phyloP scores from a whole-genome alignment of 2,888 invertebrate genomes.

The Rhamphomyia laevipes region DNA sequence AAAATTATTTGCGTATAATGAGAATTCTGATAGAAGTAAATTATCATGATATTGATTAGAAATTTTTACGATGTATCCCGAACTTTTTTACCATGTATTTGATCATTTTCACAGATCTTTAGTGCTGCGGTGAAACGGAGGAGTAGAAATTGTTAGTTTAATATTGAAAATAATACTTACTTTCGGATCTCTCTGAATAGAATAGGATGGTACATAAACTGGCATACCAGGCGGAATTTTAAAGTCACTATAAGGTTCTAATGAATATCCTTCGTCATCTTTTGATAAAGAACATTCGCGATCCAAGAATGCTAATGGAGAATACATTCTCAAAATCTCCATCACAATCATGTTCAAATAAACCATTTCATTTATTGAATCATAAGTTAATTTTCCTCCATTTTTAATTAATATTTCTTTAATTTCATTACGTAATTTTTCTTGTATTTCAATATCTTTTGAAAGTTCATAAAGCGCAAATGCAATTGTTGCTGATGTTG shows the following conservation, averaged over 20 bases:
- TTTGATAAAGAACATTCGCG: slow-evolving; percentile 9
- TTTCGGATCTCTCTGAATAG: slow-evolving; percentile 18
- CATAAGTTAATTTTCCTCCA: slow-evolving; percentile 2
- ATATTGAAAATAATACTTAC: slow-evolving; percentile 2
- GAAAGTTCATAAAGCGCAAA: slow-evolving; percentile 3
- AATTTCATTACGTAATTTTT: slow-evolving; percentile 5
- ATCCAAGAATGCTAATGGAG: slow-evolving; percentile 18
- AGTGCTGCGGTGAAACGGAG: too few species aligned
- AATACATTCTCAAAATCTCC: slow-evolving; percentile 19
- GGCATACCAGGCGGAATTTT: slow-evolving; percentile 17
- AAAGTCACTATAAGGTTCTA: slow-evolving; percentile 16
- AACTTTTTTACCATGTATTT: too few species aligned
- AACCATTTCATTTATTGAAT: slow-evolving; percentile 2
- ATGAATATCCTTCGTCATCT: slow-evolving; percentile 12
- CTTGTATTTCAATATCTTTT: slow-evolving; percentile 1
- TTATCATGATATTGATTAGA: too few species aligned
- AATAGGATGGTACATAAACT: slow-evolving; percentile 15
- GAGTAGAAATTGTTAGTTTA: too few species aligned
- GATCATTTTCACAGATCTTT: too few species aligned
- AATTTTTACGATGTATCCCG: too few species aligned
- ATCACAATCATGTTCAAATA: slow-evolving; percentile 22
- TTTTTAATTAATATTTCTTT: background rate
- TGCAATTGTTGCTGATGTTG: slow-evolving; percentile 27
- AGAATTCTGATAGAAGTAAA: too few species aligned
- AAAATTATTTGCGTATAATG: too few species aligned